Evolutionary conservation across 2,113 vertebrate genomes (phyloP).

Genomic region (Cyanoramphus novaezelandiae): DNA sequence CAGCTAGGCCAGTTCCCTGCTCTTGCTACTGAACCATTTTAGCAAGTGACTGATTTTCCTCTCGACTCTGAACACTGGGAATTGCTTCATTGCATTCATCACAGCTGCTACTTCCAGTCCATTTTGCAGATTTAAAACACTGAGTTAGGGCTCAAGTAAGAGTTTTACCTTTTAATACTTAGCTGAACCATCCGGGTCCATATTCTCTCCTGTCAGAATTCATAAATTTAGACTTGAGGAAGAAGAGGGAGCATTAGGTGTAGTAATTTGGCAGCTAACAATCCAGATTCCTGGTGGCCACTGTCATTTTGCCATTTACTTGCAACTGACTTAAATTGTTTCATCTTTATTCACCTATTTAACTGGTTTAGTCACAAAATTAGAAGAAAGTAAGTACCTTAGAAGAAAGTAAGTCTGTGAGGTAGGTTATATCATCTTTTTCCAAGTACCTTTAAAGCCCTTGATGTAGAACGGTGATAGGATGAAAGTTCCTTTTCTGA

Average conservation of each 20-base stretch:
- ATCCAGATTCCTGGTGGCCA: neutral
- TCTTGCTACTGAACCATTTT: accelerated
- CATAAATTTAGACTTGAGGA: neutral
- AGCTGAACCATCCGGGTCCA: neutral
- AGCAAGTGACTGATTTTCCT: neutral
- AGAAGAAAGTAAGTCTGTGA: neutral
- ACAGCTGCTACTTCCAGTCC: neutral
- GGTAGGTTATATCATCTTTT: neutral
- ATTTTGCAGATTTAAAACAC: neutral
- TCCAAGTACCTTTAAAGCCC: neutral
- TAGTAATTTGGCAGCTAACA: neutral
- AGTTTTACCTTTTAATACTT: neutral
- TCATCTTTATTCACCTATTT: neutral
- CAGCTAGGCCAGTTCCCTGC: neutral
- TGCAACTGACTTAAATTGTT: neutral
- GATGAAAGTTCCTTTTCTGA: neutral
- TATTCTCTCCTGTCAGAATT: neutral
- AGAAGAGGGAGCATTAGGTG: neutral
- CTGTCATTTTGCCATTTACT: neutral
- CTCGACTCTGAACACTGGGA: accelerated
- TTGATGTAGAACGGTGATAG: neutral
- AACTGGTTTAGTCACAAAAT: neutral
- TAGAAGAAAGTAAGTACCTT: neutral
- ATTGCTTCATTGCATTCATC: accelerated
- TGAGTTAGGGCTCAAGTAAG: neutral